These are phyloP conservation scores for Caenorhabditis japonica DNA, from an alignment of 2,888 invertebrate genomes.

Conservation along the genomic window DNA sequence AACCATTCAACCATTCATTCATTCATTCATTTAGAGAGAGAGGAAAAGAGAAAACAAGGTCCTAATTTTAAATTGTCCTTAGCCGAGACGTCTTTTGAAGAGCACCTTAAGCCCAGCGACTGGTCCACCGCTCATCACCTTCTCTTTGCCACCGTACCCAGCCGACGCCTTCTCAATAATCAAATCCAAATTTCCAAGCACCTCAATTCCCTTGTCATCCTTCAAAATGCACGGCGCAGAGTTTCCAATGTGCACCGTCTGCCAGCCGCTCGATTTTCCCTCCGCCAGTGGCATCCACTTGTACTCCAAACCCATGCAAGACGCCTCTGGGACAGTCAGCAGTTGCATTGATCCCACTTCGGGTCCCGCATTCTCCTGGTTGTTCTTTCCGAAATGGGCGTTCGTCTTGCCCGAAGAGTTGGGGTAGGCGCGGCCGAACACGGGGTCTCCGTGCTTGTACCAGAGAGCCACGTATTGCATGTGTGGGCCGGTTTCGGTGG, in stretches of 20 bases:
- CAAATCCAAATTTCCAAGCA: constrained; percentile 65
- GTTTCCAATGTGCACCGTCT: constrained; percentile 64
- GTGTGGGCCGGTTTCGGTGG: constrained; percentile 56
- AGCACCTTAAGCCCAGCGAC: constrained; percentile 48
- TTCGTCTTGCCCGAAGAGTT: constrained; percentile 55
- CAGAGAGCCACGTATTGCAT: constrained; percentile 68
- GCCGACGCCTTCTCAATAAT: constrained; percentile 61
- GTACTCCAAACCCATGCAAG: constrained; percentile 60
- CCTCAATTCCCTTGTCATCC: constrained; percentile 62
- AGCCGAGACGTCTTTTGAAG: constrained; percentile 43
- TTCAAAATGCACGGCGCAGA: constrained; percentile 65
- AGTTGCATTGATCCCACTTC: constrained; percentile 69
- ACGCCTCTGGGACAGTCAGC: constrained; percentile 58
- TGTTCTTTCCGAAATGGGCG: constrained; percentile 65
- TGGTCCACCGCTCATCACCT: constrained; percentile 51
- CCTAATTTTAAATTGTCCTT: too few relatives aligned
- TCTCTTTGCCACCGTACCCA: constrained; percentile 67
- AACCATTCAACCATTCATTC: too few relatives aligned
- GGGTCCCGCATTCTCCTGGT: constrained; percentile 67
- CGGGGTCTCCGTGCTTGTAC: constrained; percentile 70
- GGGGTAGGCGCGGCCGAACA: constrained; percentile 66
- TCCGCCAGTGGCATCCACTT: constrained; percentile 63
- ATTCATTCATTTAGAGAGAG: too few relatives aligned
- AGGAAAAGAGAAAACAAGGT: too few relatives aligned
- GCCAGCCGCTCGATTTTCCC: constrained; percentile 58